phyloP scores from a whole-genome alignment of 2,797 vertebrate species.

The Paramormyrops hopkinsi region DNA sequence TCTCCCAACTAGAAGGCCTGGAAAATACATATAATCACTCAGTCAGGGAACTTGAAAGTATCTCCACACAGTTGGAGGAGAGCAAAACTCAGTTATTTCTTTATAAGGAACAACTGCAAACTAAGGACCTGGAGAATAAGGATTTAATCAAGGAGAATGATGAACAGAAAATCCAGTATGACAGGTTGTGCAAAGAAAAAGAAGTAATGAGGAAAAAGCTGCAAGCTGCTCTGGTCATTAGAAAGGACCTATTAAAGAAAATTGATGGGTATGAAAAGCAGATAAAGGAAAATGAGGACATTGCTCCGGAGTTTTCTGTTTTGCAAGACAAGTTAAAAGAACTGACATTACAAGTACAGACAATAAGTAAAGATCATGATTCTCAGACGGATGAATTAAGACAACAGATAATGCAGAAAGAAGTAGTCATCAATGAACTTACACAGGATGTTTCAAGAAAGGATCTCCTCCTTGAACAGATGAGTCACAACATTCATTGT shows the following conservation, averaged over 20 bases:
- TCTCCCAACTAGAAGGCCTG: constrained; percentile 49
- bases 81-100: constrained; percentile 41
- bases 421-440: constrained; percentile 47
- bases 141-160: constrained; percentile 54
- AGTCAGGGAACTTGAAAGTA: constrained; percentile 37
- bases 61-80: constrained; percentile 55
- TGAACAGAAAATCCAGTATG: constrained; percentile 51
- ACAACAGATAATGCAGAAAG: constrained; percentile 57
- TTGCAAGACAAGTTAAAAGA: constrained; percentile 55
- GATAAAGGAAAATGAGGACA: constrained; percentile 49
- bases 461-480: constrained; percentile 37
- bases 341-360: constrained; percentile 45
- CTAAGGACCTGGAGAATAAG: constrained; percentile 47
- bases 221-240: constrained; percentile 70
- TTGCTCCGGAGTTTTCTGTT: constrained; percentile 45
- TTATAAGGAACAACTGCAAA: constrained; percentile 41
- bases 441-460: constrained; percentile 43
- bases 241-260: constrained; percentile 74
- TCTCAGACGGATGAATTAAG: constrained; percentile 50
- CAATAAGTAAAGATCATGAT: constrained; percentile 43
- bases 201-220: constrained; percentile 76
- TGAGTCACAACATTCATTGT: constrained; percentile 39
- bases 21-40: constrained; percentile 42
- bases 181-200: constrained; percentile 66
- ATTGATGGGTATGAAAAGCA: constrained; percentile 63